Evolutionary conservation across 37 sponge, comb jelly and placozoan genomes (phyloP).

Genomic region (Ephydatia muelleri): DNA sequence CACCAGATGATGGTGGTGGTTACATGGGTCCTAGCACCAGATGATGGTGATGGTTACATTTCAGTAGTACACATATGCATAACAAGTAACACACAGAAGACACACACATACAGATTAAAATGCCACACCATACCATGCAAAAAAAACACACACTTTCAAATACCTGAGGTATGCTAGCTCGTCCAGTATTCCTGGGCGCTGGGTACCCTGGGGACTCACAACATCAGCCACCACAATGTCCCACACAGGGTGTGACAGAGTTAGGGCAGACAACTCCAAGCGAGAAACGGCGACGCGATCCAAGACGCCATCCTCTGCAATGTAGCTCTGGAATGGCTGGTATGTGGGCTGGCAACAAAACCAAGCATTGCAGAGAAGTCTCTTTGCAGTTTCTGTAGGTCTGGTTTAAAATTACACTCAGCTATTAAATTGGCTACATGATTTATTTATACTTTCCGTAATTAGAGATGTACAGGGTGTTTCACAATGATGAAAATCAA

Average conservation of each 20-base stretch:
- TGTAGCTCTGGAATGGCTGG: constrained; percentile 2
- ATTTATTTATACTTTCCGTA: no score
- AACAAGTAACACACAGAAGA: not conserved
- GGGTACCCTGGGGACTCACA: constrained; percentile 51
- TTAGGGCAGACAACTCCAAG: constrained; percentile 3
- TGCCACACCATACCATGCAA: not conserved
- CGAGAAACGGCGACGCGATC: constrained; percentile 20
- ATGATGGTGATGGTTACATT: not conserved
- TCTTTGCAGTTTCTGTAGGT: no score
- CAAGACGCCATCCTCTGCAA: constrained; percentile 9
- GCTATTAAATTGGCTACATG: no score
- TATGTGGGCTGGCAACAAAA: constrained; percentile 14
- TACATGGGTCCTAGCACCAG: no score
- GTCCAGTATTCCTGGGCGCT: constrained; percentile 32
- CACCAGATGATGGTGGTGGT: no score
- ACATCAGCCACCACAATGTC: constrained; percentile 54
- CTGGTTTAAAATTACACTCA: no score
- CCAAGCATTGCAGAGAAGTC: no score
- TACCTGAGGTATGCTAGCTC: constrained; percentile 38
- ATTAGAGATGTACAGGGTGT: no score
- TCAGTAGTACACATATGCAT: not conserved
- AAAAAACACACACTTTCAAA: no score
- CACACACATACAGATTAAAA: not conserved
- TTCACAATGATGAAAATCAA: no score
- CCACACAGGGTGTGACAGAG: constrained; percentile 34